Evolutionary conservation across 2,888 invertebrate genomes (phyloP).

Genomic region (Julus scanicus): DNA sequence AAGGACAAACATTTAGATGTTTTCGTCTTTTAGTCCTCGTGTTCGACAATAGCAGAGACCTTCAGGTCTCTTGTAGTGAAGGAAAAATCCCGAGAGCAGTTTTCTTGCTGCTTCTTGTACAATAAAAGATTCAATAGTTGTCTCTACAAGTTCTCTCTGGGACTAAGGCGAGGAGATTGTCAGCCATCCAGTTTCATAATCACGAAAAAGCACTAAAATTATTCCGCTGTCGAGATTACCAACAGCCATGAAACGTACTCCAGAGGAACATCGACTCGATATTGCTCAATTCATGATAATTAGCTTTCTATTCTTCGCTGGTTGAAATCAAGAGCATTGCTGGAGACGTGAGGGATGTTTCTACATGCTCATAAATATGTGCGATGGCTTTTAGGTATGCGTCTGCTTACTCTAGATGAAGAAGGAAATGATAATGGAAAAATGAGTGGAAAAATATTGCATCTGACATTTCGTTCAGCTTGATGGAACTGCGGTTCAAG

Average conservation of each 20-base stretch:
- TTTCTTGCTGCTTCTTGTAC: background rate
- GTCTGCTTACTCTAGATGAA: background rate
- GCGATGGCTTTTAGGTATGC: background rate
- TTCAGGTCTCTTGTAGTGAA: background rate
- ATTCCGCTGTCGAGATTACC: slow-evolving; percentile 11
- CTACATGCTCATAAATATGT: background rate
- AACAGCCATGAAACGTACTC: background rate
- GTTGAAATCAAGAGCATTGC: background rate
- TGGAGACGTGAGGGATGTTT: background rate
- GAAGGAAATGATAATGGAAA: background rate
- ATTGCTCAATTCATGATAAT: slow-evolving; percentile 19
- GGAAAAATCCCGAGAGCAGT: background rate
- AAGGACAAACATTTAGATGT: background rate
- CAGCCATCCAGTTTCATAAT: background rate
- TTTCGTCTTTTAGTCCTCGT: background rate
- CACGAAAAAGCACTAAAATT: slow-evolving; percentile 8
- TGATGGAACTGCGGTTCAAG: background rate
- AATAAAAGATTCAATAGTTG: background rate
- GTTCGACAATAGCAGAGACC: background rate
- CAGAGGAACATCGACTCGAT: slow-evolving; percentile 2
- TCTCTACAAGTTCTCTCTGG: background rate
- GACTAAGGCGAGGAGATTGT: background rate
- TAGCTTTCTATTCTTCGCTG: background rate
- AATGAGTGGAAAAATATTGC: background rate
- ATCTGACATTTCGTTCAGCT: background rate